phyloP scores from a whole-genome alignment of 2,888 invertebrate genomes.

The Cryptocheilus praepositus region DNA sequence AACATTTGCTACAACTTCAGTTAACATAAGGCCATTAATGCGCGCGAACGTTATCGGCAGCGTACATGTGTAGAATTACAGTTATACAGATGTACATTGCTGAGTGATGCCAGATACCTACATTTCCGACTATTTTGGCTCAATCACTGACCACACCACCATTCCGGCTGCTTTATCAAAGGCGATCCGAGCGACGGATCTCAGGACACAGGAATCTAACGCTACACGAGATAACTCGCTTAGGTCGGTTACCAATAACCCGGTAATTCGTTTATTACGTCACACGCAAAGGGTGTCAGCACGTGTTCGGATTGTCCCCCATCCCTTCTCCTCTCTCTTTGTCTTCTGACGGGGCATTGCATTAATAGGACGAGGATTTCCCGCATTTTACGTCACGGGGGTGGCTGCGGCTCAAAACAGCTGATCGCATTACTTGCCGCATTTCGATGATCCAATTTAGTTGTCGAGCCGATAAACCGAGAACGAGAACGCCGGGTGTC shows the following conservation, averaged over 20 bases:
- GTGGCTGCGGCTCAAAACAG: constrained; percentile 5
- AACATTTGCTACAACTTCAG: no score
- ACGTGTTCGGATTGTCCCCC: constrained; percentile 1
- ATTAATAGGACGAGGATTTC: constrained; percentile 9
- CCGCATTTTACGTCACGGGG: constrained; percentile 19
- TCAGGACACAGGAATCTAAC: no score
- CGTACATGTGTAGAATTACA: no score
- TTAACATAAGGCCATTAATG: no score
- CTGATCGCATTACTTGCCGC: constrained; percentile 38
- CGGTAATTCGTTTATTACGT: constrained; percentile 1
- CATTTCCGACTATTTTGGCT: no score
- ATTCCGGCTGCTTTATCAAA: no score
- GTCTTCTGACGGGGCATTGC: background rate
- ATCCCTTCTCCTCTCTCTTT: no score
- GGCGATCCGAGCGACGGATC: no score
- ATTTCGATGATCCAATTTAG: constrained; percentile 40
- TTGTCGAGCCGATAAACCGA: constrained; percentile 2
- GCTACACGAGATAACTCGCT: background rate
- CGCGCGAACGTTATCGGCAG: no score
- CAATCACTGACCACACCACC: no score
- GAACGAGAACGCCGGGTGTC: constrained; percentile 6
- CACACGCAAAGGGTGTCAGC: constrained; percentile 1
- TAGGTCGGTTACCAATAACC: constrained; percentile 2
- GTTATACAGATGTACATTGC: no score
- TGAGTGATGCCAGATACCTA: no score